A percentile compares a stretch with the other conserved stretches of the same genome.
These are phyloP conservation scores for Carcharodon carcharias DNA, from an alignment of 2,797 vertebrate genomes.

Conservation along the genomic window DNA sequence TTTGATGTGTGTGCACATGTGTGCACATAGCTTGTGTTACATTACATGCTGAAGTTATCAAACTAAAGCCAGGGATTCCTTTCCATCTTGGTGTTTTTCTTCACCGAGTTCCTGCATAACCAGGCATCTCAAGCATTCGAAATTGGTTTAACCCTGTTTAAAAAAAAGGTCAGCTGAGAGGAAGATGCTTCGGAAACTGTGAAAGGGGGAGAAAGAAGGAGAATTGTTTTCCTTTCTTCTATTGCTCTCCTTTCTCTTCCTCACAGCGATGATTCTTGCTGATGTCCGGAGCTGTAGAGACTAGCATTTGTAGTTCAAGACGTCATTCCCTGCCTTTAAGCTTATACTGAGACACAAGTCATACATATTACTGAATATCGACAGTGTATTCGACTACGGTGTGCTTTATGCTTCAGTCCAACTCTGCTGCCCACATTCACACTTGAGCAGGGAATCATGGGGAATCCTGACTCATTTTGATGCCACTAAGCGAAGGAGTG, in stretches of 20 bases:
- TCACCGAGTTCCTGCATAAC: background rate
- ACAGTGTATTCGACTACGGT: background rate
- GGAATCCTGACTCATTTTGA: background rate
- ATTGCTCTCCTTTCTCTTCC: background rate
- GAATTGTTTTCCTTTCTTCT: background rate
- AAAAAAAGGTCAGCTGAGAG: background rate
- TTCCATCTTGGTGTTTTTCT: background rate
- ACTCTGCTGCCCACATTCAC: background rate
- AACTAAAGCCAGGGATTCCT: background rate
- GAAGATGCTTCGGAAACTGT: background rate
- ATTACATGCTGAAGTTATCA: background rate
- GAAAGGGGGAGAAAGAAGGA: too few species aligned
- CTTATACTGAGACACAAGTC: too few species aligned
- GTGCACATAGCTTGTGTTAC: conserved; percentile 20
- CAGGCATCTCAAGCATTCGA: background rate
- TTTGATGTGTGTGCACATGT: background rate
- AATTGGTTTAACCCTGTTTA: conserved; percentile 3
- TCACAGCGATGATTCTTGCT: background rate
- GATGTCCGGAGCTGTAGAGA: background rate
- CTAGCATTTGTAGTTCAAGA: background rate
- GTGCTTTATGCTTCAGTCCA: background rate
- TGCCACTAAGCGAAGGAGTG: too few species aligned
- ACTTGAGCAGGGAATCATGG: background rate
- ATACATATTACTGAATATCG: background rate
- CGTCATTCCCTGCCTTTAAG: background rate